Evolutionary conservation across 1,140 invertebrate species (phyloP), one percentile per base, ranked within the genome.

Genomic region (Drosophila insularis): DNA sequence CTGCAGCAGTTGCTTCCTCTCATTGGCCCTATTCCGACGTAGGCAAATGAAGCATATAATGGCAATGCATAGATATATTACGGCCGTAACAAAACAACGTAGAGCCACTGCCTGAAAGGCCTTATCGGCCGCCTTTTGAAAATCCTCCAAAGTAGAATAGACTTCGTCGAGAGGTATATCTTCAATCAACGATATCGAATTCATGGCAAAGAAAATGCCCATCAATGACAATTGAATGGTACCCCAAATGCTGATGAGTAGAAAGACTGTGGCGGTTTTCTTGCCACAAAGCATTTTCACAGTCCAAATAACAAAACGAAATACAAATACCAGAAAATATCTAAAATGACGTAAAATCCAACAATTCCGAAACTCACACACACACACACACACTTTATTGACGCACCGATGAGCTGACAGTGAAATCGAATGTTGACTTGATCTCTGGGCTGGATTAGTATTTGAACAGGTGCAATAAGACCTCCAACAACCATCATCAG

Each of bases 391-490:
- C 27, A 27, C 27, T 27, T 27, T 6, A 27, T 27, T 27, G 27
- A 6, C 19, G n/a, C 31, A 43, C 1, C 11, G 60, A 37, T 62
- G 60, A 62, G 19, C 17, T 75, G 79, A 81, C 79, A 68, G 54
- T 70, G 63, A 65, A 73, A 66, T 54, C 76, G 35, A 53, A 40
- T 65, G 60, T 63, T 60, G 40, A 56, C 73, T 43, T 61, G 64
- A 61, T 74, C 58, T 62, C 58, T 46, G 43, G n/a, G n/a, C 43
- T 50, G 43, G 17, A 50, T 27, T 21, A 8, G 17, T 8, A 50
- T 50, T 50, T 50, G 43, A 70, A 80, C 81, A 85, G 81, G 74
- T 85, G 81, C 78, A 66, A 21, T 59, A 68, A 76, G 64, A 64
- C 39, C 60, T 53, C 46, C 66, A 68, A 43, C 40, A 50, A 11